phyloP scores from a whole-genome alignment of 2,797 vertebrate genomes.

The Phalloptychus januarius region DNA sequence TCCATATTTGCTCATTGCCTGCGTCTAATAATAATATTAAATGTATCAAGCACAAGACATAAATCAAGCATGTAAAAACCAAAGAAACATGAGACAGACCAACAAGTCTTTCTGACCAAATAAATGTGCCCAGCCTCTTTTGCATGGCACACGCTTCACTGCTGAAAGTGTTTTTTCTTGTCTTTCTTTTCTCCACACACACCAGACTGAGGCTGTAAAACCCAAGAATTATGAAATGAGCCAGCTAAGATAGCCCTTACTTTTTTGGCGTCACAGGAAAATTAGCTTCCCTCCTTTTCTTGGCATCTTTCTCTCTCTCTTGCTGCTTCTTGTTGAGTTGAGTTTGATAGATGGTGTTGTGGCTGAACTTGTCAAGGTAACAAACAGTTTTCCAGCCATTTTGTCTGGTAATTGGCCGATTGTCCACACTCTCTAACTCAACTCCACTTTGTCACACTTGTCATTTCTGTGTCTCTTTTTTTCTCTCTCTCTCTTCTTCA shows the following conservation, averaged over 20 bases:
- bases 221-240: conserved; percentile 44
- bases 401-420: conserved; percentile 61
- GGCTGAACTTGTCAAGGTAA: conserved; percentile 65
- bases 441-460: conserved; percentile 14
- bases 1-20: background rate
- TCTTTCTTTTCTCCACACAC: conserved; percentile 13
- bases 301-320: conserved; percentile 18
- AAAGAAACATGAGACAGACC: conserved; percentile 6
- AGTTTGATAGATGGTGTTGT: conserved; percentile 75
- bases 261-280: conserved; percentile 51
- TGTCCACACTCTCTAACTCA: conserved; percentile 43
- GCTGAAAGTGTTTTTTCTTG: conserved; percentile 21
- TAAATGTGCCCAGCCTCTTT: conserved; percentile 34
- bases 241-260: conserved; percentile 50
- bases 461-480: background rate
- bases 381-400: conserved; percentile 36
- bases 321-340: conserved; percentile 29
- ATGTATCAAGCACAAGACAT: conserved; percentile 19
- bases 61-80: conserved; percentile 23
- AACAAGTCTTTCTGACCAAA: conserved; percentile 16
- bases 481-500: conserved; percentile 1
- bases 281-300: conserved; percentile 20
- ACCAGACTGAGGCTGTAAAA: conserved; percentile 3
- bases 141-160: conserved; percentile 42
- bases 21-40: background rate